Evolutionary conservation across 53 echinoderm and acorn worm genomes (phyloP).

Genomic region (Holothuria scabra): DNA sequence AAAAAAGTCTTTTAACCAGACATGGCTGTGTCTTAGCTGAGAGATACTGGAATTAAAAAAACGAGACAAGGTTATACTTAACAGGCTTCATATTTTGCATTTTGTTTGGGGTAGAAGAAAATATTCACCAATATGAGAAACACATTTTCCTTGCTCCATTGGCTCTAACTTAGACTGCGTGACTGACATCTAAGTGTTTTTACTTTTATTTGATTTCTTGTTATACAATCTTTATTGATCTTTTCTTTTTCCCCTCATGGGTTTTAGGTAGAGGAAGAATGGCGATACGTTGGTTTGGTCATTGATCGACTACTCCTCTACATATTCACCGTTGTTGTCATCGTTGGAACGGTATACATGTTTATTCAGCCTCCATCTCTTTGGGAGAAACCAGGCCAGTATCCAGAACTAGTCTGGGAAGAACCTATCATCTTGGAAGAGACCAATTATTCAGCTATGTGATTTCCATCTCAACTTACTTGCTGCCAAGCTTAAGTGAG

Average conservation of each 20-base stretch:
- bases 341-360: conserved; percentile 65
- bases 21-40: no score
- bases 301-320: conserved; percentile 87
- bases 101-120: no score
- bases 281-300: conserved; percentile 87
- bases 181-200: neutral
- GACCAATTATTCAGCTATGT: no score
- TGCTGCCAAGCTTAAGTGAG: no score
- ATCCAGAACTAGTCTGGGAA: conserved; percentile 63
- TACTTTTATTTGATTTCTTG: neutral
- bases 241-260: conserved; percentile 10
- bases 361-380: conserved; percentile 80
- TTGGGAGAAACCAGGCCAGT: conserved; percentile 66
- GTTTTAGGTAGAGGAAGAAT: conserved; percentile 87
- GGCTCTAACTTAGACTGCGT: no score
- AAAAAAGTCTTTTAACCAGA: no score
- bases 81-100: no score
- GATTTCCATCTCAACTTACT: no score
- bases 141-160: no score
- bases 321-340: conserved; percentile 71
- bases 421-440: conserved; percentile 60
- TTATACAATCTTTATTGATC: neutral
- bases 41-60: no score
- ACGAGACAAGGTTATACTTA: no score
- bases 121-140: no score